phyloP scores from a whole-genome alignment of 2,888 invertebrate species.

The Trissonchulus latispiculum region DNA sequence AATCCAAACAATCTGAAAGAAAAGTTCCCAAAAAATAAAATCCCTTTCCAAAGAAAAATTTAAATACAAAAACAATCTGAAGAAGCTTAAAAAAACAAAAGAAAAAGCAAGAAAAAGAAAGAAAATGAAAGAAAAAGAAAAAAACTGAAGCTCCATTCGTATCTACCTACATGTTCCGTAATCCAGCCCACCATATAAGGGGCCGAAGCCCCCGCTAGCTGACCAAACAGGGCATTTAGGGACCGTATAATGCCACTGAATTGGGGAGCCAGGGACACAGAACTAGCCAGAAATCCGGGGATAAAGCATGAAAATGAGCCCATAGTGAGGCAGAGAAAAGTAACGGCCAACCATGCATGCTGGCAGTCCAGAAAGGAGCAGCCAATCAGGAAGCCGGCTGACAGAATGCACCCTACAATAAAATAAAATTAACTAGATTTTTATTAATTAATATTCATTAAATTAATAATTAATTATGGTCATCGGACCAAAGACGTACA shows the following conservation, averaged over 20 bases:
- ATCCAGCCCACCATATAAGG: slow-evolving; percentile 5
- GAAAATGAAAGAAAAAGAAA: no score
- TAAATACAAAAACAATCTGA: no score
- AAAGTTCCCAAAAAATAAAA: no score
- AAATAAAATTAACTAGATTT: no score
- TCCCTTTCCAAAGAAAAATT: background rate
- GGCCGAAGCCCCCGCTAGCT: background rate
- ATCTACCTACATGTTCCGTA: background rate
- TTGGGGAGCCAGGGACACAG: slow-evolving; percentile 8
- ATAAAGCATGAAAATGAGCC: background rate
- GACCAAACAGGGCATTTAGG: background rate
- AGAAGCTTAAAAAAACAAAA: no score
- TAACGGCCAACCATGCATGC: background rate
- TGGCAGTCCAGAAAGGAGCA: slow-evolving; percentile 6
- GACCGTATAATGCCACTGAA: slow-evolving; percentile 3
- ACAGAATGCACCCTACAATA: background rate
- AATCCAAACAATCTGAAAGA: no score
- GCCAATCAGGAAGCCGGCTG: slow-evolving; percentile 3
- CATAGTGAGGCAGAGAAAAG: background rate
- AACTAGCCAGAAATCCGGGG: slow-evolving; percentile 11
- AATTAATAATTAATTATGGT: no score
- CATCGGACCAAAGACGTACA: no score
- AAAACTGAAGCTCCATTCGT: no score
- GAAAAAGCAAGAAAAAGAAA: no score
- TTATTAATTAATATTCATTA: no score